Conservation (phyloP, 1,140 invertebrate genomes). For the Psix sp. region DNA sequence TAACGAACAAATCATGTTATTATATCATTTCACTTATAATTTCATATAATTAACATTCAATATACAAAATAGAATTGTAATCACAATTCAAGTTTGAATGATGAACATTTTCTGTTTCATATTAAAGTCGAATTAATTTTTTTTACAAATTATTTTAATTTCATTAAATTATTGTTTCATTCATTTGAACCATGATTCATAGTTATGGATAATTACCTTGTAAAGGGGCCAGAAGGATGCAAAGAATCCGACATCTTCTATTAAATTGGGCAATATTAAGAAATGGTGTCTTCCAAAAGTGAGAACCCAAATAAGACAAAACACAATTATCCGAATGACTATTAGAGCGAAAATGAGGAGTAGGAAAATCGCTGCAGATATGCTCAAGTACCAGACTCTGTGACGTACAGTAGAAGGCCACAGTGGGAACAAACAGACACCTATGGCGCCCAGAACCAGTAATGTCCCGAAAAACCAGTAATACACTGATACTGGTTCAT, state of each 20-base stretch:
- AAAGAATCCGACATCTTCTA: slow-evolving; percentile 98
- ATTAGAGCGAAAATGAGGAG: slow-evolving; percentile 94
- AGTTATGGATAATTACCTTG: slow-evolving; percentile 80
- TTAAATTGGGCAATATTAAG: slow-evolving; percentile 98
- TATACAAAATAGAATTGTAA: too few species aligned
- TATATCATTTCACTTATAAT: too few species aligned
- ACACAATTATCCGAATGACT: slow-evolving; percentile 92
- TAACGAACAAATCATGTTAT: too few species aligned
- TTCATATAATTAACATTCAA: too few species aligned
- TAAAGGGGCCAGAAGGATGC: slow-evolving; percentile 99
- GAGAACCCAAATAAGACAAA: slow-evolving; percentile 92
- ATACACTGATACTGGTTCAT: slow-evolving; percentile 97
- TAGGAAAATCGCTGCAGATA: slow-evolving; percentile 95
- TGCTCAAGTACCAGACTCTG: slow-evolving; percentile 97
- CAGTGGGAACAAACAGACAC: slow-evolving; percentile 97
- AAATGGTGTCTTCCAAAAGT: slow-evolving; percentile 95
- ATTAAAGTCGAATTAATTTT: too few species aligned
- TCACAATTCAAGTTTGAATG: too few species aligned
- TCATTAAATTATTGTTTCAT: too few species aligned
- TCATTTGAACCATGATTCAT: neutral
- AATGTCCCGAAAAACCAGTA: slow-evolving; percentile 96
- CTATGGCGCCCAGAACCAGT: slow-evolving; percentile 94
- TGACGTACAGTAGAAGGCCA: slow-evolving; percentile 96
- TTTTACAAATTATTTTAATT: too few species aligned
- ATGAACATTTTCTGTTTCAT: too few species aligned